Conservation (phyloP, 2,113 vertebrate genomes). For the Sceloporus undulatus region DNA sequence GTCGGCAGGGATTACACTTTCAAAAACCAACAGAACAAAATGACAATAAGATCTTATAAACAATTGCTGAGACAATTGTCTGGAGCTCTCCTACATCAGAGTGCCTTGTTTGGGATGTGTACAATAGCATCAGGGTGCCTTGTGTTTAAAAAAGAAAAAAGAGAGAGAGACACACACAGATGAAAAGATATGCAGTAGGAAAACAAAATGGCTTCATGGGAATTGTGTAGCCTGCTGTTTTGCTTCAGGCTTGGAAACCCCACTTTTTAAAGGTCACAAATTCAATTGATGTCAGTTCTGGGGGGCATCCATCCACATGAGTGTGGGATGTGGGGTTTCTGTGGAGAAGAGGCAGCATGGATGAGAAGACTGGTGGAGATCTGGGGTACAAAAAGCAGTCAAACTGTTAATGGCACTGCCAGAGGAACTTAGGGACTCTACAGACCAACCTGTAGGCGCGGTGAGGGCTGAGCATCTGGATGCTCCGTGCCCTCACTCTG, state of each 20-base stretch:
- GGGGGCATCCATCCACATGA: not conserved
- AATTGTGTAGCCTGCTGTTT: not conserved
- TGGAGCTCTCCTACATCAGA: constrained; percentile 6
- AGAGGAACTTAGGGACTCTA: no score
- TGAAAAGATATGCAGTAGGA: not conserved
- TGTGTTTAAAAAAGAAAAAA: not conserved
- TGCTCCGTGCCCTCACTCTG: no score
- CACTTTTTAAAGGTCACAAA: not conserved
- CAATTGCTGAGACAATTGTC: constrained; percentile 13
- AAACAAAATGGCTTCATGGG: not conserved
- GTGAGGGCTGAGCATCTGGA: no score
- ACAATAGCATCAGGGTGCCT: not conserved
- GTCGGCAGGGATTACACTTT: not conserved
- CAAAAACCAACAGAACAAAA: constrained; percentile 11
- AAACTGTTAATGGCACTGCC: not conserved
- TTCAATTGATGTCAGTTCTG: not conserved
- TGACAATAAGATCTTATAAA: constrained; percentile 28
- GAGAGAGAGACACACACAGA: not conserved
- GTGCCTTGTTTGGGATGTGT: not conserved
- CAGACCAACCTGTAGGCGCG: no score
- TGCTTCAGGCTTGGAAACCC: not conserved
- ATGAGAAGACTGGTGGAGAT: not conserved
- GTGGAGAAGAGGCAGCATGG: not conserved
- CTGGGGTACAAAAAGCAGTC: not conserved
- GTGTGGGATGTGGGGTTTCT: not conserved